Conservation (phyloP, 2,797 vertebrate genomes). For the Sebastes elongatus region DNA sequence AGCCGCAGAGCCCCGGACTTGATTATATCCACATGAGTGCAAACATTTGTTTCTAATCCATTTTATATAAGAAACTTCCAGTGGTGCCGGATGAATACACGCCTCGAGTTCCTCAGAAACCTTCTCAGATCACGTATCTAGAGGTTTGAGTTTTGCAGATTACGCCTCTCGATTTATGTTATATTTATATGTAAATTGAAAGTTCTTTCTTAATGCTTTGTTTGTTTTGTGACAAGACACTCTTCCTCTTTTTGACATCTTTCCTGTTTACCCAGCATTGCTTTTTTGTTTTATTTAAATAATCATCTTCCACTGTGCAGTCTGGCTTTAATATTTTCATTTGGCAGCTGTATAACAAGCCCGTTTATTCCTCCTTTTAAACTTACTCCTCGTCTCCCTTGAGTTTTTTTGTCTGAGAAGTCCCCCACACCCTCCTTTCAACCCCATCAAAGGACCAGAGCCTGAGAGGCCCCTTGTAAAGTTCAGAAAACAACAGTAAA, state of each 20-base stretch:
- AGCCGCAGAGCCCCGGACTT: constrained; percentile 74
- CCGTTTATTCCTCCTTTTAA: constrained; percentile 50
- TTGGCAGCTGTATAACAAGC: constrained; percentile 56
- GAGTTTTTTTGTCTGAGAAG: constrained; percentile 39
- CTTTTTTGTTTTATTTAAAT: background rate
- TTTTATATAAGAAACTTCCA: constrained; percentile 84
- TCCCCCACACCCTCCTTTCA: constrained; percentile 51
- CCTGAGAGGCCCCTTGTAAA: constrained; percentile 76
- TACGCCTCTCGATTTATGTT: constrained; percentile 19
- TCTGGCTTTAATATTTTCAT: constrained; percentile 69
- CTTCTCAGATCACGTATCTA: constrained; percentile 48
- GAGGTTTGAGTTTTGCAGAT: constrained; percentile 40
- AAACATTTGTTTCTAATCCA: constrained; percentile 85
- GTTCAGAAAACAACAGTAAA: constrained; percentile 80
- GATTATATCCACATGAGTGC: constrained; percentile 84
- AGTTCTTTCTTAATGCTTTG: constrained; percentile 15
- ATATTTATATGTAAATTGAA: constrained; percentile 23
- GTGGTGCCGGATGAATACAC: constrained; percentile 69
- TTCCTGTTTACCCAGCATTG: constrained; percentile 22
- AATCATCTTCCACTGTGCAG: constrained; percentile 29
- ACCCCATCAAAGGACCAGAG: constrained; percentile 71
- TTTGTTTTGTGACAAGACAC: constrained; percentile 34
- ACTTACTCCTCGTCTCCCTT: constrained; percentile 29
- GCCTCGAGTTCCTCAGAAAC: constrained; percentile 62
- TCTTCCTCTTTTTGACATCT: constrained; percentile 29